Evolutionary conservation across 1,140 invertebrate genomes (phyloP).

Genomic region (Musca vetustissima): DNA sequence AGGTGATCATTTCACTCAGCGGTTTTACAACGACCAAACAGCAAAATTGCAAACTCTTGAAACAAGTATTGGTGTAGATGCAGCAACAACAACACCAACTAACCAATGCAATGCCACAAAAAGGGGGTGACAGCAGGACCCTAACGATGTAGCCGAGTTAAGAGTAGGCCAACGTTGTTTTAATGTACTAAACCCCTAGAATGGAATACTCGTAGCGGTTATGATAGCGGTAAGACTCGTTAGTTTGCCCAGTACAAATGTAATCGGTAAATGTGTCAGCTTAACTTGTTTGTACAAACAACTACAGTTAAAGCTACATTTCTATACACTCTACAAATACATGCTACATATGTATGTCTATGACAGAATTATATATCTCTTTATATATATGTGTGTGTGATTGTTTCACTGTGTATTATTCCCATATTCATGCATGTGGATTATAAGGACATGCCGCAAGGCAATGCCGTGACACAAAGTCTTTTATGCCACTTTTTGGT

Average conservation of each 20-base stretch:
- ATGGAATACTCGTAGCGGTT: too few species aligned
- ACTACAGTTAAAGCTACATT: neutral
- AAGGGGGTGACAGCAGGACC: neutral
- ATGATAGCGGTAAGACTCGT: too few species aligned
- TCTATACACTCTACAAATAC: neutral
- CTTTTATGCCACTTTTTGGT: neutral
- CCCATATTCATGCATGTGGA: slow-evolving; percentile 6
- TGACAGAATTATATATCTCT: neutral
- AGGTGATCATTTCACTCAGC: slow-evolving; percentile 16
- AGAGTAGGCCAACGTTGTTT: too few species aligned
- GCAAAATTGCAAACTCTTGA: too few species aligned
- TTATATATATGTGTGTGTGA: neutral
- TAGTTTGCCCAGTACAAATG: too few species aligned
- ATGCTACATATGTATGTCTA: too few species aligned
- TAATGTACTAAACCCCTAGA: too few species aligned
- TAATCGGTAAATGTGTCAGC: slow-evolving; percentile 1
- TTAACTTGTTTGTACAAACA: neutral
- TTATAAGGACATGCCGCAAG: slow-evolving; percentile 26
- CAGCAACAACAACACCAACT: too few species aligned
- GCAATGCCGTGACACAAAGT: neutral
- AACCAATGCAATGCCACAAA: too few species aligned
- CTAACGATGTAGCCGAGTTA: too few species aligned
- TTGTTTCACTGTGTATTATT: neutral
- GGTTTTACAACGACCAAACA: neutral
- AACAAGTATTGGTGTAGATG: too few species aligned